Evolutionary conservation across 2,113 vertebrate species (phyloP), one percentile per base, ranked within the genome.

Genomic region (Eulacestoma nigropectus): DNA sequence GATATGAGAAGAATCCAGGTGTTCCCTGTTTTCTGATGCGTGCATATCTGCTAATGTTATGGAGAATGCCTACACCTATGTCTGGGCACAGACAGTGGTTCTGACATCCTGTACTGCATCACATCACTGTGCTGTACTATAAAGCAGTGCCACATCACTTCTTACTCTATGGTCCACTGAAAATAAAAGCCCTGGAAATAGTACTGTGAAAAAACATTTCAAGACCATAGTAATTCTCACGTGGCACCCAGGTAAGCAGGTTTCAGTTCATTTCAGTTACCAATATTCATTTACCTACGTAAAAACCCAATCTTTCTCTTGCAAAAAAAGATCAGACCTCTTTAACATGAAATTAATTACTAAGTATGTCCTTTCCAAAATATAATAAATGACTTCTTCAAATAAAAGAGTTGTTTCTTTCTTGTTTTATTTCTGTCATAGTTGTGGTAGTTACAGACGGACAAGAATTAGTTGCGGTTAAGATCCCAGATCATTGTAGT

Each of bases 11-110:
- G 26, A 53, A 53, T 33, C 13, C 33, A 37, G 22, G 13, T 41
- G 9, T 41, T 63, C 21, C 33, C 6, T 35, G 13, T 52, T 69
- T 75, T 57, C 55, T 52, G n/a, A 30, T 23, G 13, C 0, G 0
- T 59, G 26, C 0, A 0, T 33, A 19, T 8, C 55, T 59, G 44
- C 44, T 76, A 30, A 41, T 41, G 19, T 26, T 52, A 21, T 13
- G 35, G 35, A 37, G 33, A 60, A 50, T 37, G 21, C 8, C 68
- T 59, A 6, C 9, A 26, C 22, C 16, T 26, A 4, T 14, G 30
- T 37, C 18, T 69, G 62, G 65, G 32, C 46, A 35, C 30, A 65
- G 57, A 33, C 39, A 19, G 27, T 16, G 11, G 25, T 35, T 37
- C 9, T n/a, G 42, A 25, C 6, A 65, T 16, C 23, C n/a, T 29